Base-by-base conservation (phyloP, 1,140 invertebrate genomes). In the Drosophila repleta region DNA sequence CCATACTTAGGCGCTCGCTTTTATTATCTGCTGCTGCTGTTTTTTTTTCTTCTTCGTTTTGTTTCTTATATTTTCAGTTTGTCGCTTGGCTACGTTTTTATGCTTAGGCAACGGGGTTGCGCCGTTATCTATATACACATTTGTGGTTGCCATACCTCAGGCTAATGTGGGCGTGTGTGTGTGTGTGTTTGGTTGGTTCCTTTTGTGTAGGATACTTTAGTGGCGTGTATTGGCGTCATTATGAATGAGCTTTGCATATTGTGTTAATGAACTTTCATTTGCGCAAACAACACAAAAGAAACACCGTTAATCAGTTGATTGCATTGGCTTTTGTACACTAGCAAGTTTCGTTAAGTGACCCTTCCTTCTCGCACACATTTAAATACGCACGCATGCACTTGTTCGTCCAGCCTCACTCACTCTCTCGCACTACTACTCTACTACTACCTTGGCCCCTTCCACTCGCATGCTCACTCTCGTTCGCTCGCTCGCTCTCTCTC, bases 1-100 rank as follows among this genome's bases (percentile, higher is more conserved):
- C 82, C 82, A 87, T 87, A 67, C 83, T 82, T 87, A 79, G 82
- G 79, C 83, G 72, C 79, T 84, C 72, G 58, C 73, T 77, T 72
- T 75, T 75, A 72, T 76, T 76, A 76, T 85, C 78, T 78, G 70
- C 82, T 81, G 69, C 67, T 81, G 49, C 60, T 43, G 2, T 17
- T 43, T 80, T 73, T 66, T 80, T 37, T 17, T 32, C 61, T 57
- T 26, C 11, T 41, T 24, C n/a, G n/a, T 48, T 63, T 15, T 52
- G 63, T 53, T 55, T 64, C 58, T 46, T 43, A 64, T 41, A 55
- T 61, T 72, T 58, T 69, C 52, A 69, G 69, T 49, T 74, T 76
- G 81, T 74, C 66, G 83, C 70, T 82, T 71, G 78, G 73, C 74
- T 81, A 78, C 61, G 72, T 84, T 79, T 61, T 75, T 71, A 71